These are phyloP conservation scores for Sminthopsis crassicaudata DNA, from an alignment of 2,113 vertebrate genomes.

Conservation along the genomic window DNA sequence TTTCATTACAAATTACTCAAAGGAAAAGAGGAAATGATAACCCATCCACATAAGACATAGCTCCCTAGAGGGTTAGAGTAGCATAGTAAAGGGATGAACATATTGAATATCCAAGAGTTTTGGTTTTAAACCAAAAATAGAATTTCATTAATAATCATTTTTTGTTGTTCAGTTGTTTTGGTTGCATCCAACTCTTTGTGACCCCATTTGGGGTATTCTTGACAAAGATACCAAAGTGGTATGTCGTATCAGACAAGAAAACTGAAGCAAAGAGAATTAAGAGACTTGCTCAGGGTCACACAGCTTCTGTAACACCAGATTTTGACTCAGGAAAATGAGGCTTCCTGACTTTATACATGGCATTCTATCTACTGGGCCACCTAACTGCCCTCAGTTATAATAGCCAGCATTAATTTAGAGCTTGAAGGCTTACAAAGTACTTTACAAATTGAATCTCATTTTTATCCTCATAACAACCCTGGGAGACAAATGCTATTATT, in stretches of 20 bases:
- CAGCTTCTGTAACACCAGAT: neutral
- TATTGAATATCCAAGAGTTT: neutral
- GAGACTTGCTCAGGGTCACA: too few species aligned
- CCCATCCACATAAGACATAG: neutral
- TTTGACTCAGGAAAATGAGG: neutral
- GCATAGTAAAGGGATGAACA: neutral
- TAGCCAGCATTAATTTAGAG: too few species aligned
- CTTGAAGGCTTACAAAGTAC: neutral
- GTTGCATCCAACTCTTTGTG: neutral
- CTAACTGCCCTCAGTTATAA: neutral
- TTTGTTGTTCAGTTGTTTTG: neutral
- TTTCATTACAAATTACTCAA: conserved; percentile 22
- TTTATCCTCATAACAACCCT: neutral
- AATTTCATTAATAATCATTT: neutral
- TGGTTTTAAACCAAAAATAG: neutral
- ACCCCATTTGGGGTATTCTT: neutral
- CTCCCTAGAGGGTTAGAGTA: conserved; percentile 20
- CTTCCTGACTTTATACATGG: neutral
- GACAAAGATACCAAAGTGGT: too few species aligned
- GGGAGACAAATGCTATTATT: neutral
- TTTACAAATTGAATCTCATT: neutral
- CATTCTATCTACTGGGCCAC: too few species aligned
- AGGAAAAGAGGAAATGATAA: conserved; percentile 14
- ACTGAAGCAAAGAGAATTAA: neutral
- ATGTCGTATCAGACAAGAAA: neutral